Conservation (phyloP, 2,888 invertebrate species). For the Melipona beecheii region DNA sequence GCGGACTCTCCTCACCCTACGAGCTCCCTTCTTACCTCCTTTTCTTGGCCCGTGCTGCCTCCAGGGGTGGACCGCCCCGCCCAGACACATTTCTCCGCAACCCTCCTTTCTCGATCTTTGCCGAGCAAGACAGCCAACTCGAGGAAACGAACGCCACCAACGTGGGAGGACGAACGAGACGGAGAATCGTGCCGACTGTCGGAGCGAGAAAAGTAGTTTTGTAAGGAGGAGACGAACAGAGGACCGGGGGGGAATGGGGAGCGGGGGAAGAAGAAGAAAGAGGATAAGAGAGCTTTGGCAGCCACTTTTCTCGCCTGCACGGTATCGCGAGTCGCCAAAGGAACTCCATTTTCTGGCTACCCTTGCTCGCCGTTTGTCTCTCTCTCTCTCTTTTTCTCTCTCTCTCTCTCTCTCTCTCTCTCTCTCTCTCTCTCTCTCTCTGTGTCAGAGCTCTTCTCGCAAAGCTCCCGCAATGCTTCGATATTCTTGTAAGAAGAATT, state of each 20-base stretch:
- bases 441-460: constrained; percentile 28
- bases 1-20: constrained; percentile 50
- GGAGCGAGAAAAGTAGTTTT: background rate
- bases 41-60: constrained; percentile 69
- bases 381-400: constrained; percentile 8
- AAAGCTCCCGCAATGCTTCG: background rate
- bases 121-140: constrained; percentile 40
- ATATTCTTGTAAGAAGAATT: constrained; percentile 43
- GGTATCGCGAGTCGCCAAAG: constrained; percentile 56
- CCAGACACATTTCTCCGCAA: constrained; percentile 75
- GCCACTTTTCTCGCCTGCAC: constrained; percentile 74
- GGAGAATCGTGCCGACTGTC: background rate
- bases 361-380: constrained; percentile 39
- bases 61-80: constrained; percentile 82
- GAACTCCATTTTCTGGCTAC: constrained; percentile 69
- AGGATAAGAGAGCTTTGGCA: constrained; percentile 60
- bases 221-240: background rate
- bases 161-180: background rate
- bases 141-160: constrained; percentile 42
- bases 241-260: background rate
- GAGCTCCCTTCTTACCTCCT: constrained; percentile 63
- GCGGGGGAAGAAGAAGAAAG: background rate
- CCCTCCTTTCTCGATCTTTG: constrained; percentile 56
- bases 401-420: background rate
- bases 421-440: background rate